Percentiles rank a stretch among this genome's conserved stretches.
Conservation (phyloP, 2,888 invertebrate species). For the Invenusta paracnida region DNA sequence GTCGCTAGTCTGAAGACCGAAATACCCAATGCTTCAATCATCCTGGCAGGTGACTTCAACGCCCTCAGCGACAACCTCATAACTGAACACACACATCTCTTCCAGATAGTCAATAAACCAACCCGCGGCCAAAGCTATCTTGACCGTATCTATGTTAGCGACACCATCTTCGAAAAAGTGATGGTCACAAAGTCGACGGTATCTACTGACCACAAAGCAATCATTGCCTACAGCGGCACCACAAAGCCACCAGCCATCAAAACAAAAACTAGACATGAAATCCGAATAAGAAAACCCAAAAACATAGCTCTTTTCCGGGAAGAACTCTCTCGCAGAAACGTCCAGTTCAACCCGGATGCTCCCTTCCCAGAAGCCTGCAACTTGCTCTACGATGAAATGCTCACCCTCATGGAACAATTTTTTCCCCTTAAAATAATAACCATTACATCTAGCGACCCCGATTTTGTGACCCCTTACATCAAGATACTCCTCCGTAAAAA, state of each 20-base stretch:
- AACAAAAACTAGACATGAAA: slow-evolving; percentile 5
- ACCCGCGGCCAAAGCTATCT: neutral
- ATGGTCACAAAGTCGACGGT: neutral
- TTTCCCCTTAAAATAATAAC: neutral
- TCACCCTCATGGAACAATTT: neutral
- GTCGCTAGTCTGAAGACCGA: neutral
- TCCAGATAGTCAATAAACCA: neutral
- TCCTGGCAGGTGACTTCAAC: slow-evolving; percentile 3
- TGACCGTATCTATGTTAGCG: neutral
- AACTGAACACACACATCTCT: neutral
- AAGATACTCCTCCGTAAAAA: neutral
- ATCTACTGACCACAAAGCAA: neutral
- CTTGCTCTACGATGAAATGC: neutral
- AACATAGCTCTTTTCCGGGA: neutral
- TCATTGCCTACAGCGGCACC: slow-evolving; percentile 6
- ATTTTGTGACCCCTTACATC: neutral
- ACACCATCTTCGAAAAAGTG: neutral
- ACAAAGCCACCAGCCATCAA: neutral
- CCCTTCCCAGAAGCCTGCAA: neutral
- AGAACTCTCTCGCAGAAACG: slow-evolving; percentile 3
- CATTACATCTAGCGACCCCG: neutral
- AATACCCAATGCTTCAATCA: neutral
- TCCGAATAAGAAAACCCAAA: neutral
- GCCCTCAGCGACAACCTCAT: neutral
- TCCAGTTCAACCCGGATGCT: slow-evolving; percentile 6